phyloP scores from a whole-genome alignment of 2,797 vertebrate genomes.

The Pseudopleuronectes americanus region DNA sequence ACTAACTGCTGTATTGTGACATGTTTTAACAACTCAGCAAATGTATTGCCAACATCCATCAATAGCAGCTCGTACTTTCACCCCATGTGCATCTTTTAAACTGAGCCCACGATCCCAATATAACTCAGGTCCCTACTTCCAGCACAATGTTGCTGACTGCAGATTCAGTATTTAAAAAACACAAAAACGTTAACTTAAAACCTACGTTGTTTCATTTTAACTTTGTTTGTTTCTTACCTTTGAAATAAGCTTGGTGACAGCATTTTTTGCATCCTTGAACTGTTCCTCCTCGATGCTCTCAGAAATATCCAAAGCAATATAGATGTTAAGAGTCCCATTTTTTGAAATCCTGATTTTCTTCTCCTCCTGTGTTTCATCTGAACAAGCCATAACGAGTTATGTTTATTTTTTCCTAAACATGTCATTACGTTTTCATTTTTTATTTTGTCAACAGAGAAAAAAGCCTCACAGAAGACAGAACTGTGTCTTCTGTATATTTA shows the following conservation, averaged over 20 bases:
- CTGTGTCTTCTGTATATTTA: background rate
- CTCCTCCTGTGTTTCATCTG: constrained; percentile 58
- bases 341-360: constrained; percentile 76
- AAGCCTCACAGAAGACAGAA: no score
- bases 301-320: constrained; percentile 85
- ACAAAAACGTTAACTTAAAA: no score
- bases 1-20: constrained; percentile 18
- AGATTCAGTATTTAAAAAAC: constrained; percentile 22
- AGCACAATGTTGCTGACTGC: constrained; percentile 37
- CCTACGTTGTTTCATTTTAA: no score
- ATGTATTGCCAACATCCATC: constrained; percentile 43
- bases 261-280: constrained; percentile 47
- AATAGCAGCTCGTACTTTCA: constrained; percentile 23
- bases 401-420: background rate
- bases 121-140: constrained; percentile 19
- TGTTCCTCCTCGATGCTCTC: constrained; percentile 68
- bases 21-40: constrained; percentile 53
- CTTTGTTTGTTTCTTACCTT: constrained; percentile 75
- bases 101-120: constrained; percentile 21
- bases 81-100: constrained; percentile 33
- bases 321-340: constrained; percentile 85
- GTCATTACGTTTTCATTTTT: background rate
- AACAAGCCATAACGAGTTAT: constrained; percentile 10
- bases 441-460: background rate
- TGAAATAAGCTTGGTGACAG: constrained; percentile 69